Percentiles rank a stretch among this genome's conserved stretches.
Evolutionary conservation across 2,888 invertebrate species (phyloP).

Genomic region (Parnassius glacialis): DNA sequence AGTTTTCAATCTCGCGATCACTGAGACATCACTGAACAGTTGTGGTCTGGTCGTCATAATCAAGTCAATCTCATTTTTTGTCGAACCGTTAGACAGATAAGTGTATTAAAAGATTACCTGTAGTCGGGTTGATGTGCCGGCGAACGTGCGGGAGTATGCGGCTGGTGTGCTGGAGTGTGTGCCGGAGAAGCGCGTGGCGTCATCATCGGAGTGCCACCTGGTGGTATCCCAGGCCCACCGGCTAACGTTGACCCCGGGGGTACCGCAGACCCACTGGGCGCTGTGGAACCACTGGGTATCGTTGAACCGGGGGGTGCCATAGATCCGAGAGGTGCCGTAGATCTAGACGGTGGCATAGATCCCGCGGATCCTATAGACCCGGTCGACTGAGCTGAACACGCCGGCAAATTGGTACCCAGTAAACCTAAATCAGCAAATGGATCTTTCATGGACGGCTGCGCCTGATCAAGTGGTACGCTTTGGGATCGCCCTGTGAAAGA

Average conservation of each 20-base stretch:
- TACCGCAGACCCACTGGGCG: slow-evolving; percentile 9
- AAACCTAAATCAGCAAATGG: slow-evolving; percentile 87
- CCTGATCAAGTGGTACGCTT: slow-evolving; percentile 66
- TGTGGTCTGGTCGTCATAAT: too few species aligned
- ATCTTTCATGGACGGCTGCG: slow-evolving; percentile 79
- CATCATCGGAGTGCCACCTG: slow-evolving; percentile 38
- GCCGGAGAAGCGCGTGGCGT: slow-evolving; percentile 56
- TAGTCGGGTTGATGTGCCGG: slow-evolving; percentile 74
- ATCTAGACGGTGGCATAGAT: not conserved
- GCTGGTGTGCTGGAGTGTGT: slow-evolving; percentile 56
- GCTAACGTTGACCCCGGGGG: slow-evolving; percentile 17
- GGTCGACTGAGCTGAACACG: slow-evolving; percentile 19
- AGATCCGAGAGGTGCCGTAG: slow-evolving; percentile 12
- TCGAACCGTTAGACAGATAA: too few species aligned
- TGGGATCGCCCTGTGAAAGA: slow-evolving; percentile 51
- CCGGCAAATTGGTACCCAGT: slow-evolving; percentile 41
- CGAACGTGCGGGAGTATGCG: slow-evolving; percentile 59
- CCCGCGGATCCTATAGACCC: slow-evolving; percentile 21
- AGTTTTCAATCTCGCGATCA: too few species aligned
- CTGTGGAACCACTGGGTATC: slow-evolving; percentile 5
- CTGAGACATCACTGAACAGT: too few species aligned
- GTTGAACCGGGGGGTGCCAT: slow-evolving; percentile 13
- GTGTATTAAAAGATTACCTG: slow-evolving; percentile 44
- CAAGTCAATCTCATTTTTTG: too few species aligned
- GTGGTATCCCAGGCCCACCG: slow-evolving; percentile 25